Base-by-base conservation (phyloP, 2,113 vertebrate genomes). In the Orcinus orca region DNA sequence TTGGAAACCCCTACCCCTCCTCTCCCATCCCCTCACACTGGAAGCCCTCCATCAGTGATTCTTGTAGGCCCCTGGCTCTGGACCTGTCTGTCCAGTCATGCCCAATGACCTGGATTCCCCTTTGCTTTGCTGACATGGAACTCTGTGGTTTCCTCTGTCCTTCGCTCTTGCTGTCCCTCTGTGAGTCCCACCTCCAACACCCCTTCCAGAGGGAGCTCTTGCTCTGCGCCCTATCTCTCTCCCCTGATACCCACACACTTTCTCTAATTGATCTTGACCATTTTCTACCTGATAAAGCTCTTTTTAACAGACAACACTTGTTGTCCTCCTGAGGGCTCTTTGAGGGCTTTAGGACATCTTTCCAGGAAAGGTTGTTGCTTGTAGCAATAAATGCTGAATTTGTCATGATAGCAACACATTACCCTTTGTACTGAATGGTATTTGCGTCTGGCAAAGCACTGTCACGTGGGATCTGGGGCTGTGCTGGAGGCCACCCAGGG, bases 391-490 rank as follows among this genome's bases (percentile, higher is more conserved):
- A 29, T 53, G 21, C 26, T 47, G 11, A 55, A 13, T n/a, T 76
- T 71, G 71, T 58, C 80, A n/a, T 29, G 33, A 38, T 0, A 41
- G 31, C 12, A n/a, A n/a, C 11, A 68, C 81, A 17, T 33, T 60
- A 58, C 76, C 23, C 73, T 91, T 50, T 47, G 21, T 10, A 14
- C 18, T n/a, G 77, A 70, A 44, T 41, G 23, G 53, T 44, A 29
- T 67, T 65, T 76, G 60, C 11, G 33, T 33, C 29, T 55, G 58
- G 53, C n/a, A 65, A 94, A 63, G 26, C 31, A 14, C 26, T 1
- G 2, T 47, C 41, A 25, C 1, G 0, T 6, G 44, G 41, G n/a
- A 86, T 15, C 10, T 2, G 5, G 33, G 0, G 11, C 26, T 83
- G 13, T 26, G 53, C 47, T 33, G 20, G 74, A 60, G 13, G 50